phyloP scores from a whole-genome alignment of 2,797 vertebrate species.

The Acomys russatus region DNA sequence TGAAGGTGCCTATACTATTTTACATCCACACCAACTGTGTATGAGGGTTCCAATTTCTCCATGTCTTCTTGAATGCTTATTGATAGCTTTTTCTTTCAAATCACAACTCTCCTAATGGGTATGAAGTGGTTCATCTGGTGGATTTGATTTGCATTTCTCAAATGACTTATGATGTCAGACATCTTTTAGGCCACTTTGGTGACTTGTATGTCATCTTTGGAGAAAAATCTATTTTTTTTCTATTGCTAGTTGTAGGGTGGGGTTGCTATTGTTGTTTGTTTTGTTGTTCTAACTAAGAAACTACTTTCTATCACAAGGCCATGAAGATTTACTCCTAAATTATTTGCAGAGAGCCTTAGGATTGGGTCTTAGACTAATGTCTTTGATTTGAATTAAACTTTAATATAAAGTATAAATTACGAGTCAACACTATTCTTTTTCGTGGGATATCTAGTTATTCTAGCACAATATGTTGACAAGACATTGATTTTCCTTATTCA shows the following conservation, averaged over 20 bases:
- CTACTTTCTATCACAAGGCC: slow-evolving; percentile 4
- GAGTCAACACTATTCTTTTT: slow-evolving; percentile 40
- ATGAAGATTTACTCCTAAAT: slow-evolving; percentile 49
- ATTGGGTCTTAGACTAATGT: slow-evolving; percentile 35
- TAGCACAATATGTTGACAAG: slow-evolving; percentile 42
- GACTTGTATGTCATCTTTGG: slow-evolving; percentile 46
- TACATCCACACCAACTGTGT: slow-evolving; percentile 3
- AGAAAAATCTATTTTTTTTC: slow-evolving; percentile 55
- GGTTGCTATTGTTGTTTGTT: neutral
- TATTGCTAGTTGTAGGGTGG: neutral
- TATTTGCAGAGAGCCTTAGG: slow-evolving; percentile 55
- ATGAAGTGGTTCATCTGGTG: slow-evolving; percentile 26
- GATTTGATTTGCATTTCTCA: slow-evolving; percentile 50
- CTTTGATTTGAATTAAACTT: slow-evolving; percentile 57
- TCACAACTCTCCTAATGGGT: neutral
- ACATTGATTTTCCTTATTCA: slow-evolving; percentile 29
- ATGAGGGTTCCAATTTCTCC: slow-evolving; percentile 3
- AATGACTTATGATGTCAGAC: slow-evolving; percentile 13
- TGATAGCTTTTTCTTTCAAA: neutral
- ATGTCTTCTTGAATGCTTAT: slow-evolving; percentile 25
- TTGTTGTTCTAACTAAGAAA: slow-evolving; percentile 47
- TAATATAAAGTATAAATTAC: slow-evolving; percentile 23
- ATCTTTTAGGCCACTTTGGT: slow-evolving; percentile 46
- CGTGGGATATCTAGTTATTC: slow-evolving; percentile 28
- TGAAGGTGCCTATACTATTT: slow-evolving; percentile 25